These are phyloP conservation scores for Odontocolon sp. DNA, from an alignment of 2,888 invertebrate species.

Conservation along the genomic window DNA sequence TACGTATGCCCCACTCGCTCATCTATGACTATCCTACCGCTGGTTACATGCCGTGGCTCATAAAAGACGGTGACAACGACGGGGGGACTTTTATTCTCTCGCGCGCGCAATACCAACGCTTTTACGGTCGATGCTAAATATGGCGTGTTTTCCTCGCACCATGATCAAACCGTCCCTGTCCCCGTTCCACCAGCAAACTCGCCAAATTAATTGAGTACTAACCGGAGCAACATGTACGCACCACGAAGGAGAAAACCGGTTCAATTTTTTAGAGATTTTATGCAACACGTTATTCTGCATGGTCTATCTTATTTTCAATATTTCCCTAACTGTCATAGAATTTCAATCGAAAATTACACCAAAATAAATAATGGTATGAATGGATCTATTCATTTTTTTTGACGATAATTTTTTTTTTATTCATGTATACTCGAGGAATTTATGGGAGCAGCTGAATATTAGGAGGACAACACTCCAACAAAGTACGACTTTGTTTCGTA, in stretches of 20 bases:
- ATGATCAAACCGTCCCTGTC: conserved; percentile 58
- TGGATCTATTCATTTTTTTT: no score
- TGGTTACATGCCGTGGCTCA: conserved; percentile 12
- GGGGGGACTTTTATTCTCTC: no score
- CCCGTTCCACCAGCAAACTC: conserved; percentile 61
- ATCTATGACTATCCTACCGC: conserved; percentile 20
- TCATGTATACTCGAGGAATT: not conserved
- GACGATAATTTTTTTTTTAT: no score
- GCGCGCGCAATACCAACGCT: conserved; percentile 15
- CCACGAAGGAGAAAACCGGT: no score
- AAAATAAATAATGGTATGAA: no score
- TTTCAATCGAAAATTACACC: no score
- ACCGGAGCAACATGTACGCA: not conserved
- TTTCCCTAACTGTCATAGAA: no score
- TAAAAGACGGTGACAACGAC: conserved; percentile 33
- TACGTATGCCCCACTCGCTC: conserved; percentile 37
- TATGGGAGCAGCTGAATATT: not conserved
- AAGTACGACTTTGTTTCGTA: conserved; percentile 22
- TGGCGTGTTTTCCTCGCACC: conserved; percentile 62
- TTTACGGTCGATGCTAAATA: conserved; percentile 65
- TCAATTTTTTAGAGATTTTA: no score
- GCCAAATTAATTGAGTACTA: conserved; percentile 53
- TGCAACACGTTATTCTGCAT: no score
- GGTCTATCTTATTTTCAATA: no score
- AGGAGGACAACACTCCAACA: not conserved